These are phyloP conservation scores for Taeniopygia guttata DNA, from an alignment of 2,797 vertebrate genomes.

Conservation along the genomic window DNA sequence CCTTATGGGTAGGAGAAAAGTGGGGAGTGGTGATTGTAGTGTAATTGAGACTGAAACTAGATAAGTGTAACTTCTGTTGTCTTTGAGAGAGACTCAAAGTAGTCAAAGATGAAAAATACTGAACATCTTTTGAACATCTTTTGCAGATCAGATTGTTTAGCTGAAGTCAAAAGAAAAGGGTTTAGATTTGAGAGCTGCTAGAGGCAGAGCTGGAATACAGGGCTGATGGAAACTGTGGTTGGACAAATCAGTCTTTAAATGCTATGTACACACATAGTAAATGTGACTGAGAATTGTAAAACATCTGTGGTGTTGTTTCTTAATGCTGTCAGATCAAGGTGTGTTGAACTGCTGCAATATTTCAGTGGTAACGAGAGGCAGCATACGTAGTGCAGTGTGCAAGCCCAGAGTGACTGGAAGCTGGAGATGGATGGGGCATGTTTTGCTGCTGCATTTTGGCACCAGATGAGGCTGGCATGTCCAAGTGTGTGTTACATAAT, in stretches of 20 bases:
- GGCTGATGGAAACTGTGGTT: background rate
- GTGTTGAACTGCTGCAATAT: background rate
- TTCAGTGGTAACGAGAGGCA: background rate
- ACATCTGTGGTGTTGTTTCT: background rate
- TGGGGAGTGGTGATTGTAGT: background rate
- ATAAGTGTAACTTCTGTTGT: background rate
- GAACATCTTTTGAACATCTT: background rate
- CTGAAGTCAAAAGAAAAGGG: background rate
- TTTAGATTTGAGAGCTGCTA: background rate
- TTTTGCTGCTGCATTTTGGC: background rate
- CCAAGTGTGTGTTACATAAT: background rate
- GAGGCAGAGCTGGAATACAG: background rate
- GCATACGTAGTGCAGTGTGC: rapidly evolving
- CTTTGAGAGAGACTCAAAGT: background rate
- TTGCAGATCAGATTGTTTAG: background rate
- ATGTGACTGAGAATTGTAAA: background rate
- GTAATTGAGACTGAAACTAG: background rate
- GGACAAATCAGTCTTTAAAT: background rate
- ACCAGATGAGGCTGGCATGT: background rate
- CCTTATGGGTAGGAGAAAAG: background rate
- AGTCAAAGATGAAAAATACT: background rate
- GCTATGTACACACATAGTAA: background rate
- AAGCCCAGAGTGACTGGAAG: background rate
- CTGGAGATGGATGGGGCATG: background rate
- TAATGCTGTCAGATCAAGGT: background rate